A percentile compares a stretch with the other conserved stretches of the same genome.
Evolutionary conservation across 2,888 invertebrate species (phyloP).

Genomic region (Julus scandinavius): DNA sequence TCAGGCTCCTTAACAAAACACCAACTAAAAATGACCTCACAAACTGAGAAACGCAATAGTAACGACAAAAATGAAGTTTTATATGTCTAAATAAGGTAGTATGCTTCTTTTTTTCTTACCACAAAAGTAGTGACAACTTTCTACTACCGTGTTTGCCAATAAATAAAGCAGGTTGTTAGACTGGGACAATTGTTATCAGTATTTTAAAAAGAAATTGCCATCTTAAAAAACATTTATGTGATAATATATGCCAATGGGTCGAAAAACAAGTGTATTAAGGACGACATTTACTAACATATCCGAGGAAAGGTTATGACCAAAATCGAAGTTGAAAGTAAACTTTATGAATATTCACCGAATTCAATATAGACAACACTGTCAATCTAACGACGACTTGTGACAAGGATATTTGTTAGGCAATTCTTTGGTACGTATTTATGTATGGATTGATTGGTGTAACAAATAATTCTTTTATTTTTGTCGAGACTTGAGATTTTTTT

Average conservation of each 20-base stretch:
- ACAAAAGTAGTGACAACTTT: neutral
- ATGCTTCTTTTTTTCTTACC: neutral
- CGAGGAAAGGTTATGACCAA: neutral
- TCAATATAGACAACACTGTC: neutral
- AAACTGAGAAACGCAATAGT: neutral
- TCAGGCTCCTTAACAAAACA: neutral
- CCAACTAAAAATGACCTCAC: neutral
- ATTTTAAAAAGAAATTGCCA: neutral
- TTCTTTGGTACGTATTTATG: conserved; percentile 2
- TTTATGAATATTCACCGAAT: neutral
- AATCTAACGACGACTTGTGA: neutral
- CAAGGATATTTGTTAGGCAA: neutral
- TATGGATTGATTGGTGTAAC: neutral
- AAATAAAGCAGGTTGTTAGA: neutral
- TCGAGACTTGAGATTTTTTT: neutral
- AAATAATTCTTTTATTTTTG: neutral
- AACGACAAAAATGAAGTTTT: neutral
- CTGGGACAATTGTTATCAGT: neutral
- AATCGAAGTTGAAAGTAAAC: neutral
- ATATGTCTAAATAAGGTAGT: neutral
- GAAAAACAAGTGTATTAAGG: neutral
- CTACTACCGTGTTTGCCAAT: neutral
- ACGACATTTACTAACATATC: neutral
- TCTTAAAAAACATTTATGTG: neutral
- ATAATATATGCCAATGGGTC: neutral